Percentiles rank a stretch among this genome's conserved stretches.
Evolutionary conservation across 2,797 vertebrate species (phyloP).

Genomic region (Lycodopsis pacificus): DNA sequence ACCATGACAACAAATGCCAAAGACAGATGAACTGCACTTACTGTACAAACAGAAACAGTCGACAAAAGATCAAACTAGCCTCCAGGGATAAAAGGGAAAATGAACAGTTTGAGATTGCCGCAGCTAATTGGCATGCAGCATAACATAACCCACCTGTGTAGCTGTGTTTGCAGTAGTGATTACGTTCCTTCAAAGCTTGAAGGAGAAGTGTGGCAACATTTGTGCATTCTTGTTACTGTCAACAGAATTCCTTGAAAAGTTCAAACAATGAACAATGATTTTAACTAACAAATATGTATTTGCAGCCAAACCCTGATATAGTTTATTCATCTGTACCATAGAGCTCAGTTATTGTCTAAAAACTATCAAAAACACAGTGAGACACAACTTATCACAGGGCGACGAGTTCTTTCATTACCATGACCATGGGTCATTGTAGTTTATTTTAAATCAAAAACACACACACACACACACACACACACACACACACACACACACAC

Average conservation of each 20-base stretch:
- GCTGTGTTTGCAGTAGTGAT: slow-evolving; percentile 13
- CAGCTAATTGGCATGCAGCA: slow-evolving; percentile 20
- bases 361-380: background rate
- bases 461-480: background rate
- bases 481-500: background rate
- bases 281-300: background rate
- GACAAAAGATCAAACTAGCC: background rate
- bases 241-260: background rate
- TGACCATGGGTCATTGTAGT: background rate
- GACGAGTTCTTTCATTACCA: background rate
- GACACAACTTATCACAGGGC: background rate
- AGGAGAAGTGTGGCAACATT: background rate
- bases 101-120: background rate
- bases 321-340: background rate
- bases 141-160: background rate
- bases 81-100: background rate
- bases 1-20: slow-evolving; percentile 17
- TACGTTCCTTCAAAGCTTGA: slow-evolving; percentile 1
- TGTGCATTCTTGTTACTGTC: background rate
- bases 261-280: background rate
- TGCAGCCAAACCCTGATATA: background rate
- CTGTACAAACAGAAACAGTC: background rate
- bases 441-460: background rate
- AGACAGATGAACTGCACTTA: slow-evolving; percentile 1
- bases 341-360: background rate